Base-by-base conservation (phyloP, 2,797 vertebrate genomes). In the Pseudomugil tenellus region DNA sequence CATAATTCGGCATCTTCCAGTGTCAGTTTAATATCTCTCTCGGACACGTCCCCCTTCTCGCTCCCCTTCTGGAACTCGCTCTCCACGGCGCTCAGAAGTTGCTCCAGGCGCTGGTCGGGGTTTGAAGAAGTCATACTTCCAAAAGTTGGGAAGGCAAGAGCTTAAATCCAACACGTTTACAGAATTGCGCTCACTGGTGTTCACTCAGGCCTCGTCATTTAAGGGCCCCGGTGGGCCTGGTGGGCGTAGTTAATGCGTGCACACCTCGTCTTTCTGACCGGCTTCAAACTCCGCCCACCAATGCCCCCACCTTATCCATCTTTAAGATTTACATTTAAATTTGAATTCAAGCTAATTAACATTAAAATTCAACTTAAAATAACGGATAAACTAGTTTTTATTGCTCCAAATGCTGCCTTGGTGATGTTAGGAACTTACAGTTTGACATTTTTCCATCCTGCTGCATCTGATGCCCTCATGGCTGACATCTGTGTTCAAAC, bases 1-100 rank as follows among this genome's bases (percentile, higher is more conserved):
- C 94, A 95, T 43, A 95, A 68, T 28, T 94, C 94, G 0, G 91
- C 90, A 26, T 95, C 94, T 9, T 95, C 94, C 65, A 95, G 92
- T 0, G 79, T 86, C 64, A 95, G 85, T 83, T 94, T 94, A 83
- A 95, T 95, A 88, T 95, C 94, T 85, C 93, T 71, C 89, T 95
- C 94, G 3, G 93, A 93, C 4, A 91, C 87, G 76, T 95, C 94
- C 4, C 94, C 94, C 66, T 95, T 95, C 85, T 94, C 94, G 83
- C 93, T 94, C 76, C 94, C 94, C 69, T 93, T 94, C 76, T 94
- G 93, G 70, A 94, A 92, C 88, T 94, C 94, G 86, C 89, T 95
- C 85, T 94, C 93, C 74, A 95, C 94, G 66, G 93, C 94, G 87
- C 94, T 95, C 16, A 95, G 92, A 16, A 95, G 93, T 59, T 95